phyloP scores from a whole-genome alignment of 2,797 vertebrate genomes.

The Enteromius thamalakanensis region DNA sequence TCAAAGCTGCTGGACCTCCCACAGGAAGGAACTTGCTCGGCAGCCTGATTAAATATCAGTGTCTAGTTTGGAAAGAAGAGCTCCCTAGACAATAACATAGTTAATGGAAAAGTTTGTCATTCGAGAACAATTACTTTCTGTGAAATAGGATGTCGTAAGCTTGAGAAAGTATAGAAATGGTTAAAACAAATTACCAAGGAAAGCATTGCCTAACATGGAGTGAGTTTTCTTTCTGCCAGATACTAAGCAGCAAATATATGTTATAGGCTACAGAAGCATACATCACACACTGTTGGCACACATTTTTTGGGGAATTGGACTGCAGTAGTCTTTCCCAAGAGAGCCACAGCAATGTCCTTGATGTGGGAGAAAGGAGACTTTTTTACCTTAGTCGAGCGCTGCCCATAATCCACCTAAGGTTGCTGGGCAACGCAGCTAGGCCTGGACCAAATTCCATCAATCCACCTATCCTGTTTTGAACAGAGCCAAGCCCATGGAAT shows the following conservation, averaged over 20 bases:
- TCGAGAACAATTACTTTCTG: conserved; percentile 7
- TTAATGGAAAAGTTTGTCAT: conserved; percentile 39
- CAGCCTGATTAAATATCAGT: conserved; percentile 47
- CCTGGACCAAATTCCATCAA: conserved; percentile 35
- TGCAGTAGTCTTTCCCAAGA: conserved; percentile 59
- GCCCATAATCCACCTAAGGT: conserved; percentile 20
- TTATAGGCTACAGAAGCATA: conserved; percentile 64
- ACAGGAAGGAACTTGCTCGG: conserved; percentile 48
- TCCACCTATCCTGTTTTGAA: conserved; percentile 51
- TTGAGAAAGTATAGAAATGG: conserved; percentile 28
- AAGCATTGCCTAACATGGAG: conserved; percentile 61
- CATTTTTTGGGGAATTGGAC: conserved; percentile 68
- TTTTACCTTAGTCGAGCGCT: conserved; percentile 1
- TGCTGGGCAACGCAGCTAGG: conserved; percentile 32
- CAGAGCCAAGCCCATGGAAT: conserved; percentile 45
- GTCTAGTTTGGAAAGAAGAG: conserved; percentile 51
- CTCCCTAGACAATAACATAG: conserved; percentile 24
- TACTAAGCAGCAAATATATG: conserved; percentile 62
- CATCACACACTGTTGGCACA: conserved; percentile 62
- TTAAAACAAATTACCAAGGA: conserved; percentile 45
- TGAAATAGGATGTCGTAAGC: conserved; percentile 15
- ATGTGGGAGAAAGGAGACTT: conserved; percentile 35
- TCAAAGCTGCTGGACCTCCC: conserved; percentile 58
- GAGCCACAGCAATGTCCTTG: conserved; percentile 66
- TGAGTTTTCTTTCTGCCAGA: conserved; percentile 54